Evolutionary conservation across 23 tunicate genomes (phyloP), one percentile per base, ranked within the genome.

Genomic region (Ciona savignyi): DNA sequence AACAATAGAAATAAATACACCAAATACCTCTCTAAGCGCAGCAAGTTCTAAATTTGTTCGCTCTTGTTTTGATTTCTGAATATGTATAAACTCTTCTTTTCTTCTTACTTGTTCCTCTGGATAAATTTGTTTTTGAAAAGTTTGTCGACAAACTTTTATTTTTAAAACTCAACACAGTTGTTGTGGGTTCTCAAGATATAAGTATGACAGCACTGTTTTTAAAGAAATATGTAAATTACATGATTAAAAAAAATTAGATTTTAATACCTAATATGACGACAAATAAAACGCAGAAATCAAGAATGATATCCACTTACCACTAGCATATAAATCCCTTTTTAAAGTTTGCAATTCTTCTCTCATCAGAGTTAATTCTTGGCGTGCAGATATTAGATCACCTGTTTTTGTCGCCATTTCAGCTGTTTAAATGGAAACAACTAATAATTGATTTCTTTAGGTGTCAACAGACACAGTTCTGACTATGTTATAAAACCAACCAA

Each of bases 61-160:
- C 3, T 77, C 89, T 33, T 82, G 96, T 35, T 82, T 88, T 0
- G 88, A 88, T 71, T 77, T 88, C 49, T 77, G 88, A 32, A 78
- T 35, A 33, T 66, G 31, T 32, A 88, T 72, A 22, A 88, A 61
- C 62, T 88, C 96, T 56, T 82, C 88, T 82, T 72, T 88, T 29
- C 88, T 66, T n/a, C 80, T 70, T 11, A 88, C 21, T 35, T 88
- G 84, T 63, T 88, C 96, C 76, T 82, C 96, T 88, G 75, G 4
- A 68, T 48, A 23, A 62, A 30, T 2, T 33, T 3, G n/a, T n/a
- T n/a, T n/a, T n/a, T 28, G 64, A 70, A 70, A 30, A 70, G 25
- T 34, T 65, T 15, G 19, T 21, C n/a, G n/a, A n/a, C n/a, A n/a
- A n/a, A n/a, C n/a, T n/a, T n/a, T n/a, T n/a, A n/a, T n/a, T n/a